Evolutionary conservation across 2,888 invertebrate species (phyloP).

Genomic region (Deilephila elpenor): DNA sequence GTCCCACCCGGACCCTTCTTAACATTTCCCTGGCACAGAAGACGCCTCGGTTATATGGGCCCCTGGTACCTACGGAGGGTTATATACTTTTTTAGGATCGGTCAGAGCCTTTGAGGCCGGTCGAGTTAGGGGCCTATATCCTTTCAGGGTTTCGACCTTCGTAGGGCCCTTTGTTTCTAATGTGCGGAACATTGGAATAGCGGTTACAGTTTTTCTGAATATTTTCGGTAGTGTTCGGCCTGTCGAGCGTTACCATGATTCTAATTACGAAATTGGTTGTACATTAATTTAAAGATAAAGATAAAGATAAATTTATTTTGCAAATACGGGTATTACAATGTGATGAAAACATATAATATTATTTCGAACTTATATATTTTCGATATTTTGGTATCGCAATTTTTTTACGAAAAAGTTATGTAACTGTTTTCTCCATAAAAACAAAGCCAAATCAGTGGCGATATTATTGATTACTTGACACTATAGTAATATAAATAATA

Average conservation of each 20-base stretch:
- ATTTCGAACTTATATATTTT: too few relatives aligned
- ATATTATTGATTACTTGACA: too few relatives aligned
- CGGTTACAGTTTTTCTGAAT: conserved; percentile 1
- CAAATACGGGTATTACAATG: too few relatives aligned
- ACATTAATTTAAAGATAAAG: too few relatives aligned
- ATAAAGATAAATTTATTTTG: too few relatives aligned
- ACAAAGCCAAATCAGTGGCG: too few relatives aligned
- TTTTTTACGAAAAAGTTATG: too few relatives aligned
- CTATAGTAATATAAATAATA: too few relatives aligned
- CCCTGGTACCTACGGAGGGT: conserved; percentile 75
- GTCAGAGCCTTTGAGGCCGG: conserved; percentile 77
- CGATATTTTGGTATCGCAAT: too few relatives aligned
- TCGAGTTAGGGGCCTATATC: conserved; percentile 77
- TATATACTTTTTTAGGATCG: conserved; percentile 84
- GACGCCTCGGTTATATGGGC: conserved; percentile 77
- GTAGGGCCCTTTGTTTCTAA: conserved; percentile 66
- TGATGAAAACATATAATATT: too few relatives aligned
- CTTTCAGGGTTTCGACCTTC: conserved; percentile 77
- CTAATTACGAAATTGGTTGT: too few relatives aligned
- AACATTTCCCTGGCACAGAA: conserved; percentile 82
- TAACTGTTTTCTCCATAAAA: too few relatives aligned
- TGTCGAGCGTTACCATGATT: neutral
- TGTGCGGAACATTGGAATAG: conserved; percentile 18
- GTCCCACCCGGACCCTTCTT: conserved; percentile 81
- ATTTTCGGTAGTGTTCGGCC: neutral